phyloP scores from a whole-genome alignment of 2,797 vertebrate species.

The Neosilurus hyrtlii region DNA sequence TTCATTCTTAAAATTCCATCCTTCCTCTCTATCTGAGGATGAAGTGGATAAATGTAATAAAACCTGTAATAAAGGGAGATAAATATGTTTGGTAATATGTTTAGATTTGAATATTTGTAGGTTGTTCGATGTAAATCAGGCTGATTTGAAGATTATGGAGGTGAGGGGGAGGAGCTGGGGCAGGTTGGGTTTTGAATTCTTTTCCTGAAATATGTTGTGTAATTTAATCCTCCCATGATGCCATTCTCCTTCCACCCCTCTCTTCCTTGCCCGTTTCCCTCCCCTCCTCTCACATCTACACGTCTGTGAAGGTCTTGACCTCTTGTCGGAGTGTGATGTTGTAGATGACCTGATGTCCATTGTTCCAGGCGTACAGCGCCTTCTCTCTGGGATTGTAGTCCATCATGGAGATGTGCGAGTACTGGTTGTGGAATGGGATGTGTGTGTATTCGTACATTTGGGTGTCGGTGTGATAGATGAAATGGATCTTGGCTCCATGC shows the following conservation, averaged over 20 bases:
- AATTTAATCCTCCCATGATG: no score
- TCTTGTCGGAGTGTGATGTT: constrained; percentile 94
- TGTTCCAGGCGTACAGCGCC: constrained; percentile 96
- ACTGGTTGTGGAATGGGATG: constrained; percentile 96
- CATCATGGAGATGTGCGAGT: constrained; percentile 98
- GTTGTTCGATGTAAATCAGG: no score
- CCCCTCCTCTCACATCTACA: constrained; percentile 57
- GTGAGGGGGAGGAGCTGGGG: no score
- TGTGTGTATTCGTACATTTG: constrained; percentile 93
- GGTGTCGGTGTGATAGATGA: constrained; percentile 91
- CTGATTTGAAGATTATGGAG: no score
- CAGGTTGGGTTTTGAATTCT: no score
- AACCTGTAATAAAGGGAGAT: no score
- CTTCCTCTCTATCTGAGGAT: no score
- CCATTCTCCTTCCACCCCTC: neutral
- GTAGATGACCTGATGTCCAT: constrained; percentile 95
- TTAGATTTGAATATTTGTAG: no score
- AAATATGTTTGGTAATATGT: no score
- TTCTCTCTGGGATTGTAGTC: constrained; percentile 94
- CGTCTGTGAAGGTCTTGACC: constrained; percentile 80
- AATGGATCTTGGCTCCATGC: constrained; percentile 95
- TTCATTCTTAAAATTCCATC: neutral
- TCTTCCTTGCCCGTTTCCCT: neutral
- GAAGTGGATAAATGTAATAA: no score
- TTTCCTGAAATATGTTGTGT: no score